Percentiles rank a stretch among this genome's conserved stretches.
Evolutionary conservation across 2,888 invertebrate genomes (phyloP).

Genomic region (Gastrophysa polygoni): DNA sequence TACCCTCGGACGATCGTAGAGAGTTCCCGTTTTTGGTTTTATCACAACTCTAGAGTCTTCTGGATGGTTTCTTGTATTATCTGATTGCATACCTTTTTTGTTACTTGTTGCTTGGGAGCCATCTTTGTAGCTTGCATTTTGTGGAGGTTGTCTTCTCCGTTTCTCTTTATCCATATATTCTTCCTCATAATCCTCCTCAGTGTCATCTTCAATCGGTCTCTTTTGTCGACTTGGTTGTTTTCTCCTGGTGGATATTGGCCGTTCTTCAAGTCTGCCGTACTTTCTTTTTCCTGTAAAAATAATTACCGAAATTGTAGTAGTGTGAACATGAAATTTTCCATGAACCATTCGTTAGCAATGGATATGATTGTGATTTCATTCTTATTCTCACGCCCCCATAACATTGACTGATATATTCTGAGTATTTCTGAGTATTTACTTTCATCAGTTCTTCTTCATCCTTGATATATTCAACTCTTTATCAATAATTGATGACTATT

Average conservation of each 20-base stretch:
- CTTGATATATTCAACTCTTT: no score
- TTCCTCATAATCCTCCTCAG: slow-evolving; percentile 19
- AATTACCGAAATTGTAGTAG: no score
- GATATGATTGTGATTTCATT: no score
- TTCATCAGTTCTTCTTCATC: no score
- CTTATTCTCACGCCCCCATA: no score
- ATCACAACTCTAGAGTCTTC: slow-evolving; percentile 58
- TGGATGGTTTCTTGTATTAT: slow-evolving; percentile 7
- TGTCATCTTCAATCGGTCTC: slow-evolving; percentile 12
- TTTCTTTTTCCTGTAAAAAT: not conserved
- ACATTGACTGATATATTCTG: no score
- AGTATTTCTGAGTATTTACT: no score
- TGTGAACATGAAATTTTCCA: not conserved
- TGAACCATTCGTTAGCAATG: no score
- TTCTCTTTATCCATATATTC: not conserved
- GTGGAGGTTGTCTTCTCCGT: not conserved
- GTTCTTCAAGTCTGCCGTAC: not conserved
- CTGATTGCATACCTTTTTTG: slow-evolving; percentile 41
- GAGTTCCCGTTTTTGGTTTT: slow-evolving; percentile 68
- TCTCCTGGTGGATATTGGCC: not conserved
- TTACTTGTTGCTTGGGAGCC: slow-evolving; percentile 39
- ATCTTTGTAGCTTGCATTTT: slow-evolving; percentile 51
- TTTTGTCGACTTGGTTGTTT: slow-evolving; percentile 1
- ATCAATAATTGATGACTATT: no score
- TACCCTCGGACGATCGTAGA: slow-evolving; percentile 76